Conservation (phyloP, 2,888 invertebrate species). For the Agrilus biguttatus region DNA sequence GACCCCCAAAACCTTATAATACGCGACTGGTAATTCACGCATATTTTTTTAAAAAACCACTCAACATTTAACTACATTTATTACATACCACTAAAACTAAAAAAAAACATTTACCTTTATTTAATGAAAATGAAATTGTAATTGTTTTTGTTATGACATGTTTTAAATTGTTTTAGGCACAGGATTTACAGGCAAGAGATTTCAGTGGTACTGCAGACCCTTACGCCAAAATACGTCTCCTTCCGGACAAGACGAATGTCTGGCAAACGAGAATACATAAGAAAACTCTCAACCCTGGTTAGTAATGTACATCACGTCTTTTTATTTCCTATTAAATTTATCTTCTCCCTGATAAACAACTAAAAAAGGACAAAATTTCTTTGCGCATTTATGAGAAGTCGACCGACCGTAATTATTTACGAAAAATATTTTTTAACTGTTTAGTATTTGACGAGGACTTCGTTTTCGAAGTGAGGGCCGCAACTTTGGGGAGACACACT, state of each 20-base stretch:
- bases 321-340: too few species aligned
- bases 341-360: too few species aligned
- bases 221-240: slow-evolving; percentile 47
- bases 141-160: too few species aligned
- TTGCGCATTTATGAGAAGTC: background rate
- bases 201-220: slow-evolving; percentile 50
- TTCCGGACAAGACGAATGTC: slow-evolving; percentile 44
- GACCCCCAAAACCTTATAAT: too few species aligned
- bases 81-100: too few species aligned
- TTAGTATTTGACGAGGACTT: slow-evolving; percentile 54
- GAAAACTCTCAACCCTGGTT: slow-evolving; percentile 48
- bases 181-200: slow-evolving; percentile 40
- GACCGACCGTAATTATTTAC: background rate
- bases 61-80: too few species aligned
- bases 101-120: too few species aligned
- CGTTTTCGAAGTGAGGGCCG: slow-evolving; percentile 46
- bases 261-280: slow-evolving; percentile 50
- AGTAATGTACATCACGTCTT: slow-evolving; percentile 2
- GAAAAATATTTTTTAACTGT: slow-evolving; percentile 5
- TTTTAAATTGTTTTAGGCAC: slow-evolving; percentile 28
- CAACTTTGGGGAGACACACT: slow-evolving; percentile 36
- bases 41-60: too few species aligned
- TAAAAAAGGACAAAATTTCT: background rate
- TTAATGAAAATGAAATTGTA: too few species aligned
- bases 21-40: too few species aligned